Conservation (phyloP, 2,797 vertebrate species). For the Leuciscus waleckii region DNA sequence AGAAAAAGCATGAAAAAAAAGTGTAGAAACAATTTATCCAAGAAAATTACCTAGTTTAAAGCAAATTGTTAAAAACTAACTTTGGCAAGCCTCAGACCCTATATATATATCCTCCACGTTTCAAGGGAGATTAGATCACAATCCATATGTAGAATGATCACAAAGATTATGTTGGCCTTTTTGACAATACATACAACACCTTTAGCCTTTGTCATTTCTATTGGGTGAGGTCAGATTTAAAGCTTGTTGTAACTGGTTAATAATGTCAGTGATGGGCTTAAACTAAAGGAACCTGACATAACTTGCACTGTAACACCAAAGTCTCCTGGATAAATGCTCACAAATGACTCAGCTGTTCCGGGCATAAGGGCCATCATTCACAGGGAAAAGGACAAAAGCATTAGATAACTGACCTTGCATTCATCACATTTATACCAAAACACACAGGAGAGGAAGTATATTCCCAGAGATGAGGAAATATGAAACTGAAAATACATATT, state of each 20-base stretch:
- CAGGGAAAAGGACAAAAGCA: not conserved
- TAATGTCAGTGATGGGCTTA: not conserved
- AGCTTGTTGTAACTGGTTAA: not conserved
- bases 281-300: not conserved
- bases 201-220: not conserved
- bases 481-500: not conserved
- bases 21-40: not conserved
- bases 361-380: not conserved
- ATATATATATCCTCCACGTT: not conserved
- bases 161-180: not conserved
- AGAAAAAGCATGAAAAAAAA: not conserved
- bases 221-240: not conserved
- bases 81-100: not conserved
- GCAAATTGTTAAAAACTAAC: not conserved
- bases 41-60: not conserved
- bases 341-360: not conserved
- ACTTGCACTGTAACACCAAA: not conserved
- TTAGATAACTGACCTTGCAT: not conserved
- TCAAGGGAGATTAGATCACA: not conserved
- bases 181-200: not conserved
- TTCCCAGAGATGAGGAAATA: not conserved
- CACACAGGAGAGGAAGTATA: not conserved
- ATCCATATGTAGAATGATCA: not conserved
- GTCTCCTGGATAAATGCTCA: not conserved
- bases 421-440: not conserved